Conservation (phyloP, 2,888 invertebrate genomes). For the Cynaeus angustus region DNA sequence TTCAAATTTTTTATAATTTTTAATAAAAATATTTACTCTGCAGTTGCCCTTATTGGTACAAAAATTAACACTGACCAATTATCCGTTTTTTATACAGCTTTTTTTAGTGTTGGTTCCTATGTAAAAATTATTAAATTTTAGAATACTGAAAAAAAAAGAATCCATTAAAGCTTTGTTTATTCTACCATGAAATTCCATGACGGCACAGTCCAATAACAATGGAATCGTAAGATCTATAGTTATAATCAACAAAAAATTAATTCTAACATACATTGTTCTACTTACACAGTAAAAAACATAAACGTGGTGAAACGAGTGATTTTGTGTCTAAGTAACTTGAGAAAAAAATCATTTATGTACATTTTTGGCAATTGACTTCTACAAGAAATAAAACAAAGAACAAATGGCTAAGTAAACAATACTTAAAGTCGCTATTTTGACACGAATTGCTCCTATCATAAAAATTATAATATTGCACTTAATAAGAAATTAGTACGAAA, state of each 20-base stretch:
- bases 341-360: slow-evolving; percentile 17
- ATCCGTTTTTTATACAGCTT: too few species aligned
- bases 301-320: not conserved
- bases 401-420: slow-evolving; percentile 29
- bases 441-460: slow-evolving; percentile 27
- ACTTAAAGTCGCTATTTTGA: slow-evolving; percentile 25
- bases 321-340: slow-evolving; percentile 2
- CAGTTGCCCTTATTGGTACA: too few species aligned
- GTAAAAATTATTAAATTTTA: too few species aligned
- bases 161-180: slow-evolving; percentile 3
- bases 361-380: slow-evolving; percentile 26
- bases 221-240: not conserved
- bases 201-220: not conserved
- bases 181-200: slow-evolving; percentile 8
- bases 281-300: slow-evolving; percentile 9
- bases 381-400: slow-evolving; percentile 17
- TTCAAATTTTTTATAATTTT: too few species aligned
- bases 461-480: slow-evolving; percentile 20
- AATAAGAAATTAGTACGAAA: slow-evolving; percentile 30
- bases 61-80: too few species aligned
- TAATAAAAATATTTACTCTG: too few species aligned
- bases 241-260: not conserved
- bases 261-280: slow-evolving; percentile 1
- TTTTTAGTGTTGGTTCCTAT: too few species aligned
- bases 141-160: not conserved